Evolutionary conservation across 1,140 invertebrate genomes (phyloP), one percentile per base, ranked within the genome.

Genomic region (Cyclargus thomasi): DNA sequence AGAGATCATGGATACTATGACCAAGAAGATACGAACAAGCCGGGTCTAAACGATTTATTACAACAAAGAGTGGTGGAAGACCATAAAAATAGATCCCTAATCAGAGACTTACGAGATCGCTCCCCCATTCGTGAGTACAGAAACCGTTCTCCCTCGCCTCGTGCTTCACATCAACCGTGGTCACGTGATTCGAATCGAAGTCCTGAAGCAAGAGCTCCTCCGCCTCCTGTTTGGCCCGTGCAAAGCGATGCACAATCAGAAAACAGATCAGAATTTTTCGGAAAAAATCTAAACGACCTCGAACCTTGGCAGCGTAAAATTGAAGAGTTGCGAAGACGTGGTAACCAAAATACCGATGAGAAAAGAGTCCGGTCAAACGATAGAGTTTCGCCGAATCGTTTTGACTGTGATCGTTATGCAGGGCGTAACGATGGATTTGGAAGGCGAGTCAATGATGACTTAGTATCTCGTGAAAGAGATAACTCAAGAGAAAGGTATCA

Each of bases 101-200:
- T n/a, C 7, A 22, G 65, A 5, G 65, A 66, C 63, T 83, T 83
- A 1, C 76, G 84, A 18, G 85, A 87, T 23, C 76, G 82, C 11
- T 86, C 83, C 17, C 85, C 83, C 2, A 8, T 79, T 4, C 74
- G 76, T 55, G 82, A 86, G 71, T 77, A 80, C n/a, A 81, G 73
- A 39, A 79, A 71, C 64, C 76, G 81, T 67, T 87, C 87, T 0
- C 87, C 81, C 0, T 83, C 83, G 2, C 80, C 83, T 0, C 70
- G 74, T 4, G 87, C 87, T 0, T 85, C 85, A 22, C 74, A 85
- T 7, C 83, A 85, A 2, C 85, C 85, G 0, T 90, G 87, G 87
- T 85, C 83, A 1, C 64, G 85, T 2, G 87, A 88, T n/a, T n/a
- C n/a, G 53, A 88, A 87, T 69, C 79, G 82, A 22, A 88, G 85